These are phyloP conservation scores for Lathamus discolor DNA, from an alignment of 2,113 vertebrate genomes.

Conservation along the genomic window DNA sequence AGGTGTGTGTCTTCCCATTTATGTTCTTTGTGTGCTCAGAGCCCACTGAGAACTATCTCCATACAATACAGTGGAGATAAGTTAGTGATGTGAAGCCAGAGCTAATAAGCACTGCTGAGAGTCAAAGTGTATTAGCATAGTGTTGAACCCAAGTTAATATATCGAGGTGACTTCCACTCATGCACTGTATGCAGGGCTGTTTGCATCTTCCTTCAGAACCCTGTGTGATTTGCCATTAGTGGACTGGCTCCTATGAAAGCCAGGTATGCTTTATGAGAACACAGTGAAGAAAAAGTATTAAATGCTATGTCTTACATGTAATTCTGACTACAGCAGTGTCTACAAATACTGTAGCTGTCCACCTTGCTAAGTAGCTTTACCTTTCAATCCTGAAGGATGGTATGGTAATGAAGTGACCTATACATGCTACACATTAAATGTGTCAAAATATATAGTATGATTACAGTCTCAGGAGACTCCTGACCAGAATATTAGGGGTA, in stretches of 20 bases:
- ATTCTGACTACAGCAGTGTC: not conserved
- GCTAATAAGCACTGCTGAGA: not conserved
- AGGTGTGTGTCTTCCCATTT: rapidly evolving
- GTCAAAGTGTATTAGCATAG: not conserved
- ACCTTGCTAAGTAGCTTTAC: not conserved
- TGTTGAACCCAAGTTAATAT: not conserved
- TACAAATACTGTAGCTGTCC: not conserved
- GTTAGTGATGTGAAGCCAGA: not conserved
- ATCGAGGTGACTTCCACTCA: not conserved
- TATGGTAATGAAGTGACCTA: not conserved
- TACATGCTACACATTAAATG: not conserved
- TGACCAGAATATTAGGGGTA: not conserved
- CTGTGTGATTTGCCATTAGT: not conserved
- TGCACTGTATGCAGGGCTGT: not conserved
- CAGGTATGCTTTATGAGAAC: not conserved
- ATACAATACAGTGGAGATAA: not conserved
- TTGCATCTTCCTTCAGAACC: not conserved
- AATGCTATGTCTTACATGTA: not conserved
- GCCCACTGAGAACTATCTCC: not conserved
- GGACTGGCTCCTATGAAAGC: not conserved
- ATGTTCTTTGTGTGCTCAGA: not conserved
- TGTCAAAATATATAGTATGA: not conserved
- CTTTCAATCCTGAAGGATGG: not conserved
- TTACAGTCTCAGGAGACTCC: not conserved
- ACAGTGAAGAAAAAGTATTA: not conserved